phyloP scores from a whole-genome alignment of 2,797 vertebrate genomes.

The Clarias platycephalus region DNA sequence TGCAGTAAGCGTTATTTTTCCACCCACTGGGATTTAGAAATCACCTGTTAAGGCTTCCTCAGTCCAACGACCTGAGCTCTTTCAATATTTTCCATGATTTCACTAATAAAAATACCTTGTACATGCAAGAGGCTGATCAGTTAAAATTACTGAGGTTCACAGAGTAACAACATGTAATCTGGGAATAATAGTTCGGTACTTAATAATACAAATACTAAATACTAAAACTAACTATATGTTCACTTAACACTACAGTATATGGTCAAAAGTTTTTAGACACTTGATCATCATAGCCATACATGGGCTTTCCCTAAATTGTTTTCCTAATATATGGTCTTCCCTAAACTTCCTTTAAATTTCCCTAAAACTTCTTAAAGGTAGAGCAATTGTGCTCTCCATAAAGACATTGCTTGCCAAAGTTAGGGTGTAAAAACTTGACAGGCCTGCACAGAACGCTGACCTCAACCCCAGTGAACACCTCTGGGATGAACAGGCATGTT shows the following conservation, averaged over 20 bases:
- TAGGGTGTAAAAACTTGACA: neutral
- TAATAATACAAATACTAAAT: neutral
- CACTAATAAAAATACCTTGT: neutral
- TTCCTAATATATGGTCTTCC: no score
- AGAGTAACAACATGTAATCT: neutral
- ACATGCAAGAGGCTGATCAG: neutral
- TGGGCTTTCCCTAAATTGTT: neutral
- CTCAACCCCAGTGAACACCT: neutral
- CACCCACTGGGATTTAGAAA: constrained; percentile 29
- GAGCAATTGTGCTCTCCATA: neutral
- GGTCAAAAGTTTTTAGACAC: neutral
- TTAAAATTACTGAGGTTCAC: neutral
- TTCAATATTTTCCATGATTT: neutral
- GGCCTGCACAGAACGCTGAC: neutral
- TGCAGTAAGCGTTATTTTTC: constrained; percentile 18
- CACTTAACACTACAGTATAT: neutral
- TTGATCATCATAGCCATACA: no score
- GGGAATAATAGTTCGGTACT: neutral
- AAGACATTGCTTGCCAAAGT: neutral
- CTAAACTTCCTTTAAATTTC: no score
- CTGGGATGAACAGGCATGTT: neutral
- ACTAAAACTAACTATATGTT: neutral
- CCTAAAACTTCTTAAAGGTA: no score
- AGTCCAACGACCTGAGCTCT: neutral
- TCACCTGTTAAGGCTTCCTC: constrained; percentile 4